A percentile compares a stretch with the other conserved stretches of the same genome.
Conservation (phyloP, 2,888 invertebrate species). For the Norana najaformis region DNA sequence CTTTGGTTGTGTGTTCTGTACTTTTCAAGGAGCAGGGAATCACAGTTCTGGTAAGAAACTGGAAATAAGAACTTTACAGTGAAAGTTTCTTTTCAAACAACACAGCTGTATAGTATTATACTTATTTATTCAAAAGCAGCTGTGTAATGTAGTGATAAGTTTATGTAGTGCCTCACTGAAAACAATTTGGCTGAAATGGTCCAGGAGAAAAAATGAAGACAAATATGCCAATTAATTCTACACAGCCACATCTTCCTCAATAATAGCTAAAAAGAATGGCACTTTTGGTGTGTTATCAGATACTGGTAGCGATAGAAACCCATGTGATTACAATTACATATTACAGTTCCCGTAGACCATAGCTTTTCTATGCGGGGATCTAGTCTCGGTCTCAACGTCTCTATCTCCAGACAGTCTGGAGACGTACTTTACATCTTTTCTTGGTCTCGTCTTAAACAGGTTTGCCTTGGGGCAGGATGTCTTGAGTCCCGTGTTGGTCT, state of each 20-base stretch:
- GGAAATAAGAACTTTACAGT: neutral
- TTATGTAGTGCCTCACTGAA: neutral
- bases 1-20: conserved; percentile 68
- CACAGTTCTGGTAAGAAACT: conserved; percentile 76
- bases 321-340: too few species aligned
- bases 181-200: neutral
- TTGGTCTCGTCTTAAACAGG: too few species aligned
- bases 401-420: too few species aligned
- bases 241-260: neutral
- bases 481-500: too few species aligned
- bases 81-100: neutral
- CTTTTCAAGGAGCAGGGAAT: conserved; percentile 93
- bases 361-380: too few species aligned
- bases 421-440: too few species aligned
- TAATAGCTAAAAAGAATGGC: neutral
- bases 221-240: neutral
- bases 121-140: neutral
- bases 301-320: neutral
- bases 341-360: too few species aligned
- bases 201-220: neutral
- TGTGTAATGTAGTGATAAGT: neutral
- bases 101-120: neutral
- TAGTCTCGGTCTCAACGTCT: too few species aligned
- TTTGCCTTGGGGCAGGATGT: too few species aligned
- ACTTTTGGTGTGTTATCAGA: neutral